Percentiles rank a stretch among this genome's conserved stretches.
phyloP scores from a whole-genome alignment of 2,888 invertebrate species.

The Silvanus unidentatus region DNA sequence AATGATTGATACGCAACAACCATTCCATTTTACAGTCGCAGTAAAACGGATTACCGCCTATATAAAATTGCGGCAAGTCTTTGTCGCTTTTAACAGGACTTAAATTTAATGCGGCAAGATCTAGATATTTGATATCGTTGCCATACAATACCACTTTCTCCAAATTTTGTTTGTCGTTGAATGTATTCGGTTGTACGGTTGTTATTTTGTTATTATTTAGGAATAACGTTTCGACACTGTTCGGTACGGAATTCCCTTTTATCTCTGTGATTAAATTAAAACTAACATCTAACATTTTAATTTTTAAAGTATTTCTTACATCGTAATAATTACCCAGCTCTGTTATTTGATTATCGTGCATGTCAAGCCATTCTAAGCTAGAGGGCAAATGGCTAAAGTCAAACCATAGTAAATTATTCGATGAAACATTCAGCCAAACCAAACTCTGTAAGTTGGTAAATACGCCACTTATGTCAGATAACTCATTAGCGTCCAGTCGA shows the following conservation, averaged over 20 bases:
- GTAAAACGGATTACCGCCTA: constrained; percentile 75
- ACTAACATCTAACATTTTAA: constrained; percentile 73
- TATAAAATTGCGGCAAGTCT: constrained; percentile 71
- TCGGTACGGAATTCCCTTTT: constrained; percentile 64
- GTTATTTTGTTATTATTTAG: constrained; percentile 70
- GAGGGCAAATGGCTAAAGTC: constrained; percentile 74
- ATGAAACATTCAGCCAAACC: constrained; percentile 75
- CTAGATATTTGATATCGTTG: constrained; percentile 67
- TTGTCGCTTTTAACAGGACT: constrained; percentile 59
- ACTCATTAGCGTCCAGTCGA: constrained; percentile 70
- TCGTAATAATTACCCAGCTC: constrained; percentile 70
- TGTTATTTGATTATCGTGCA: constrained; percentile 73
- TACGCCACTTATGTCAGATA: constrained; percentile 71
- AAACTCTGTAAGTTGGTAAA: constrained; percentile 68
- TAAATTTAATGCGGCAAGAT: constrained; percentile 65
- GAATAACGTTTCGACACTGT: constrained; percentile 65
- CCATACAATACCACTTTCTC: constrained; percentile 72
- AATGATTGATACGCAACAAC: constrained; percentile 72
- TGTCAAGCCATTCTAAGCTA: constrained; percentile 73
- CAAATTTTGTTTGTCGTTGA: constrained; percentile 62
- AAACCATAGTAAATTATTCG: constrained; percentile 72
- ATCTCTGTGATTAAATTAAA: constrained; percentile 65
- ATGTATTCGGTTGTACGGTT: constrained; percentile 64
- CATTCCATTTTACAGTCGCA: constrained; percentile 88
- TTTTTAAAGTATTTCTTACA: constrained; percentile 57